A percentile compares a stretch with the other conserved stretches of the same genome.
These are phyloP conservation scores for Esperia sulphurella DNA, from an alignment of 2,888 invertebrate species.

Conservation along the genomic window DNA sequence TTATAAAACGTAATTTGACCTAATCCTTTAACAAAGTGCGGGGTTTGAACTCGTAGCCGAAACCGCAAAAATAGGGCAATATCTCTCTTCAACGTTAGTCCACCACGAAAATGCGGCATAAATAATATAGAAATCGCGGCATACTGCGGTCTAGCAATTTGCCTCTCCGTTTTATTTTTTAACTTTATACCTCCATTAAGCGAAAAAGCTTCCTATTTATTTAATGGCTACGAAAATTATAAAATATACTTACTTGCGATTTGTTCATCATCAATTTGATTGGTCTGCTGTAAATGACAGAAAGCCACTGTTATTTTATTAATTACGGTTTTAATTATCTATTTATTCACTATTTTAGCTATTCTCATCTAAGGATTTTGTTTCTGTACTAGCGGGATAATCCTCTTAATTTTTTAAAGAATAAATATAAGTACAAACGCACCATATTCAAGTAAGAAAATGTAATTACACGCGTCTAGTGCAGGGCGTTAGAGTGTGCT, in stretches of 20 bases:
- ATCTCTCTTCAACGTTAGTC: background rate
- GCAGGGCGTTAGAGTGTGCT: slow-evolving; percentile 14
- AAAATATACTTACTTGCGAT: slow-evolving; percentile 62
- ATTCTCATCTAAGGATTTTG: too few species aligned
- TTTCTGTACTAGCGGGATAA: background rate
- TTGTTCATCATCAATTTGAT: slow-evolving; percentile 70
- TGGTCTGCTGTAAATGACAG: slow-evolving; percentile 54
- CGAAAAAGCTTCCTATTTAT: background rate
- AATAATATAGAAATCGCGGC: slow-evolving; percentile 5
- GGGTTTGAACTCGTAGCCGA: background rate
- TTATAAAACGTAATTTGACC: too few species aligned
- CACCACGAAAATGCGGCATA: slow-evolving; percentile 3
- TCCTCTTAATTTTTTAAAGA: slow-evolving; percentile 6
- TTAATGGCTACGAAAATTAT: background rate
- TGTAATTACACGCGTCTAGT: slow-evolving; percentile 18
- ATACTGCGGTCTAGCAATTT: slow-evolving; percentile 10
- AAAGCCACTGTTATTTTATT: slow-evolving; percentile 13
- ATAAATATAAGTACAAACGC: slow-evolving; percentile 27
- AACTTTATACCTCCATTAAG: slow-evolving; percentile 1
- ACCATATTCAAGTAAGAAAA: slow-evolving; percentile 50
- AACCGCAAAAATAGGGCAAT: slow-evolving; percentile 1
- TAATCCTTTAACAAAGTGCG: background rate
- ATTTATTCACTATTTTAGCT: background rate
- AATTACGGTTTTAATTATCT: background rate
- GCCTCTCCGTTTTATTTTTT: slow-evolving; percentile 5